These are phyloP conservation scores for Pimpla rufipes DNA, from an alignment of 2,888 invertebrate genomes.

Conservation along the genomic window DNA sequence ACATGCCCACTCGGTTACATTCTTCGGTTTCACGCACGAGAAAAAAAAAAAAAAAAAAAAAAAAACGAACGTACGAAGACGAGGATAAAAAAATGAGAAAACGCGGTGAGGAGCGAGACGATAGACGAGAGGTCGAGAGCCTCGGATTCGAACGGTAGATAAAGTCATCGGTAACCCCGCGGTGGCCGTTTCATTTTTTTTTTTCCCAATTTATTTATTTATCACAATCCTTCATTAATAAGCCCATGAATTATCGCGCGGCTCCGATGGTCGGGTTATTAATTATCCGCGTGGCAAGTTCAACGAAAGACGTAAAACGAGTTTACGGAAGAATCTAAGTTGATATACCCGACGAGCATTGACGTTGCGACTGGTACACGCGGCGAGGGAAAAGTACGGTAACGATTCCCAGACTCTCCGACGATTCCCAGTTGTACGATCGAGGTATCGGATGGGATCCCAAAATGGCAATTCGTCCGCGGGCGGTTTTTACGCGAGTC, in stretches of 20 bases:
- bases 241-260: slow-evolving; percentile 19
- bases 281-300: slow-evolving; percentile 45
- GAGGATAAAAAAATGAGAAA: slow-evolving; percentile 53
- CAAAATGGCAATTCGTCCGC: too few relatives aligned
- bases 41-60: slow-evolving; percentile 4
- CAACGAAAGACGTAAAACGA: slow-evolving; percentile 49
- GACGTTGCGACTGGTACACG: background rate
- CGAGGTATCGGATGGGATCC: too few relatives aligned
- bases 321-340: slow-evolving; percentile 43
- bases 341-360: slow-evolving; percentile 3
- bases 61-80: slow-evolving; percentile 6
- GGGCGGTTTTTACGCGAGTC: too few relatives aligned
- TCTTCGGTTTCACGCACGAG: slow-evolving; percentile 63
- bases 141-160: slow-evolving; percentile 70
- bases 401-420: too few relatives aligned
- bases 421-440: too few relatives aligned
- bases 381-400: background rate
- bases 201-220: slow-evolving; percentile 54
- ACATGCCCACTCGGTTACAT: slow-evolving; percentile 66
- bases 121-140: slow-evolving; percentile 60
- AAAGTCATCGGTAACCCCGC: slow-evolving; percentile 69
- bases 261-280: slow-evolving; percentile 47
- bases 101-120: slow-evolving; percentile 28
- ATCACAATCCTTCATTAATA: slow-evolving; percentile 52
- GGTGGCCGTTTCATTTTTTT: slow-evolving; percentile 29